Conservation (phyloP, 2,888 invertebrate species). For the Pilophorus perplexus region DNA sequence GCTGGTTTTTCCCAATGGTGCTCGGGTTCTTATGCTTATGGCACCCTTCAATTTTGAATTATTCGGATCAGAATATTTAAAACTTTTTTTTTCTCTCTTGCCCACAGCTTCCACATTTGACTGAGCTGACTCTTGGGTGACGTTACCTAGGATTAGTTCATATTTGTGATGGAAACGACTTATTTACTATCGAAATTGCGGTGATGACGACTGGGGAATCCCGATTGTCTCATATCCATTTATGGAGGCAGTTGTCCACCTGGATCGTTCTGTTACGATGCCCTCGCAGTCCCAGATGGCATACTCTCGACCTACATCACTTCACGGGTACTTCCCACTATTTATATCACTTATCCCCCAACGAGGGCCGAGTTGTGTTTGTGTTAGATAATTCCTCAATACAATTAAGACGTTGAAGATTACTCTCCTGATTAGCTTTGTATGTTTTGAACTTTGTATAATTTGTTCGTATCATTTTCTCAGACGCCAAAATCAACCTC, state of each 20-base stretch:
- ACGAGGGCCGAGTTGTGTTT: too few relatives aligned
- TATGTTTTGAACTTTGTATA: too few relatives aligned
- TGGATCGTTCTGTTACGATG: constrained; percentile 50
- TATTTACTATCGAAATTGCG: constrained; percentile 6
- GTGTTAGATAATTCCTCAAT: too few relatives aligned
- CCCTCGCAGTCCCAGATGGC: constrained; percentile 51
- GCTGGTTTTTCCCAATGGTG: too few relatives aligned
- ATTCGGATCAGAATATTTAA: not conserved
- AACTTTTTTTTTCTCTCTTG: not conserved
- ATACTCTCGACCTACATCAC: constrained; percentile 49
- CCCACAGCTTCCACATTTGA: not conserved
- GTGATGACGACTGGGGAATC: constrained; percentile 32
- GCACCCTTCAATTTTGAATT: too few relatives aligned
- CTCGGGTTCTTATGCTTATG: too few relatives aligned
- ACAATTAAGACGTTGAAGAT: too few relatives aligned
- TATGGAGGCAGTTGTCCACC: constrained; percentile 48
- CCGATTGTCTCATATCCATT: constrained; percentile 20
- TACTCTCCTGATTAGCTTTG: too few relatives aligned
- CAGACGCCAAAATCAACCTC: constrained; percentile 32
- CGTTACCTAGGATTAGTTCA: not conserved
- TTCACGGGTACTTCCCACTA: constrained; percentile 49
- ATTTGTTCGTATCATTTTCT: not conserved
- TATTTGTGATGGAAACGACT: constrained; percentile 14
- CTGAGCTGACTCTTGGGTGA: not conserved
- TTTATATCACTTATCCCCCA: not conserved